phyloP scores from a whole-genome alignment of 2,888 invertebrate species.

The Ormyrus nitidulus region DNA sequence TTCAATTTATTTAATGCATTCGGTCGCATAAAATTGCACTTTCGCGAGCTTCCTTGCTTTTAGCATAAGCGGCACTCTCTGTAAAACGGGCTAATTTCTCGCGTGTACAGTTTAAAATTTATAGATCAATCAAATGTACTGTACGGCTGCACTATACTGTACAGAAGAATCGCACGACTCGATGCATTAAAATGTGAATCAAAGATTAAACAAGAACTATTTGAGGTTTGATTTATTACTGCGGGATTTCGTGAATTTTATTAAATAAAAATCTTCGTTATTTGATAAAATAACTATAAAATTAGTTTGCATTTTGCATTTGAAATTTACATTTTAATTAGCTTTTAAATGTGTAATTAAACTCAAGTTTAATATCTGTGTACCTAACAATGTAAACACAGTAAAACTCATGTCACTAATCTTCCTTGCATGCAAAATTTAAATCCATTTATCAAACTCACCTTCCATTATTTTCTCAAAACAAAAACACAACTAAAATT shows the following conservation, averaged over 20 bases:
- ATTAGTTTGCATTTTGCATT: no score
- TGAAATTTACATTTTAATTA: neutral
- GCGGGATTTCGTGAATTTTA: no score
- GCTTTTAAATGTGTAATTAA: neutral
- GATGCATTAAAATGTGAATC: no score
- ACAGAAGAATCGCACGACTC: no score
- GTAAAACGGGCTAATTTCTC: slow-evolving; percentile 13
- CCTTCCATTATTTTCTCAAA: neutral
- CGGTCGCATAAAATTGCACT: neutral
- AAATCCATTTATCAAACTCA: neutral
- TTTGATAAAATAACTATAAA: no score
- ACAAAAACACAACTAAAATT: neutral
- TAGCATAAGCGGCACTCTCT: neutral
- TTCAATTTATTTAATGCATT: neutral
- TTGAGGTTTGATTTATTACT: no score
- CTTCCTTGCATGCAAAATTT: neutral
- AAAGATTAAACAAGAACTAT: no score
- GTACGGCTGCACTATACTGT: no score
- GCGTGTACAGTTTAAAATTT: slow-evolving; percentile 9
- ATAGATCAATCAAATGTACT: slow-evolving; percentile 15
- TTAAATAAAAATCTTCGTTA: no score
- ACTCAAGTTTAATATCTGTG: neutral
- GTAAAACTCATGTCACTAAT: slow-evolving; percentile 2
- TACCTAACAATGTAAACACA: slow-evolving; percentile 3
- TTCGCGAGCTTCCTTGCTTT: no score